Base-by-base conservation (phyloP, 1,140 invertebrate genomes). In the Euwallacea fornicatus region DNA sequence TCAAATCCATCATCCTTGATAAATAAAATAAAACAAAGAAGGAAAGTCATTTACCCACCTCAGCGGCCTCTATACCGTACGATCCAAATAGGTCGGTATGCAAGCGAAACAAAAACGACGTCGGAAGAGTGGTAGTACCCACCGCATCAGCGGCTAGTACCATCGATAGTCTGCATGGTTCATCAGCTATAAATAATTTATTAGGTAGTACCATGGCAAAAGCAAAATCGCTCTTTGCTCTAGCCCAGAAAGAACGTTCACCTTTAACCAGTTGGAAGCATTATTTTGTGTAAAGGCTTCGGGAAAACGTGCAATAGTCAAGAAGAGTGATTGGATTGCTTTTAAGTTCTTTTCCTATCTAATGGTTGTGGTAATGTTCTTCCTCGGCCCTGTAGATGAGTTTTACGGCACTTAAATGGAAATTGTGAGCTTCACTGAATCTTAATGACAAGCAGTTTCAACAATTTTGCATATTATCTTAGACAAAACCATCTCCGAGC, bases 131-230 rank as follows among this genome's bases (percentile, higher is more conserved):
- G 21, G 21, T 33, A 33, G 21, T 33, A 33, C 21, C 21, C 21
- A 33, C 21, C 1, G 21, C 21, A 33, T 33, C 21, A 33, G 21
- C 21, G 21, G 4, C 21, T 33, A 33, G 21, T 33, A 50, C 46
- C 46, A 10, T 10, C 46, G 9, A 42, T 66, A 66, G 63, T 66
- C 63, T 66, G 50, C 64, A 66, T 41, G 64, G 64, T 66, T 66
- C 64, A 66, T 66, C 64, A 58, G 64, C 54, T 66, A 66, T 66
- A 66, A 66, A 66, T 66, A 66, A 66, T 66, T 66, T 66, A 66
- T 66, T 66, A 66, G 64, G 64, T 47, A 15, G n/a, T 66, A 66
- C 44, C 54, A 11, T 11, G 46, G 46, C 46, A 66, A 66, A 58
- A 54, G 64, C 16, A 58, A 66, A 66, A 66, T 66, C 11, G 64